phyloP scores from a whole-genome alignment of 2,797 vertebrate species.

The Clangula hyemalis region DNA sequence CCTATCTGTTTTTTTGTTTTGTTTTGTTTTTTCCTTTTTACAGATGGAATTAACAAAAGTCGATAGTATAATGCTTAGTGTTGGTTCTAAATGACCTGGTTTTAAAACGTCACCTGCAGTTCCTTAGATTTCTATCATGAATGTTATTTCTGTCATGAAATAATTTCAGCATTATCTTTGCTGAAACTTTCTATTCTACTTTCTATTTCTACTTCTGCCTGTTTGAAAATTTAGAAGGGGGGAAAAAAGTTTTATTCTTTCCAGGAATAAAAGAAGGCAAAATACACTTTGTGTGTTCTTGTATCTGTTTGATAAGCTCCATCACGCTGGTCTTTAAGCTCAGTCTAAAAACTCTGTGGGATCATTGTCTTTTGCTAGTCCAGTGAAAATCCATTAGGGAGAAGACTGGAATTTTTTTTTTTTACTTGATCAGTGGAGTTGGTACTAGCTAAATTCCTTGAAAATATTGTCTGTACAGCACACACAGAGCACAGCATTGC shows the following conservation, averaged over 20 bases:
- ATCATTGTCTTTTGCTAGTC: not conserved
- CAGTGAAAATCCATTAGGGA: not conserved
- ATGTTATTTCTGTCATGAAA: not conserved
- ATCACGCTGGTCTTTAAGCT: not conserved
- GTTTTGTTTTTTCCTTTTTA: not conserved
- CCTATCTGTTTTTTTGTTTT: not conserved
- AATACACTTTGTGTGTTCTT: not conserved
- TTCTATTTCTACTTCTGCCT: not conserved
- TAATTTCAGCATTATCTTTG: not conserved
- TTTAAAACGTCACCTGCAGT: slow-evolving; percentile 3
- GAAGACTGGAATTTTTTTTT: not conserved
- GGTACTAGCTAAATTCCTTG: not conserved
- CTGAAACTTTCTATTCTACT: not conserved
- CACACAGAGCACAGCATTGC: rapidly evolving
- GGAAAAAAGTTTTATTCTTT: not conserved
- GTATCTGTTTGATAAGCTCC: not conserved
- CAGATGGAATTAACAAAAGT: not conserved
- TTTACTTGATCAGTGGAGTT: not conserved
- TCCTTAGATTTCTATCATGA: not conserved
- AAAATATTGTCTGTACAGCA: not conserved
- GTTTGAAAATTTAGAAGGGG: not conserved
- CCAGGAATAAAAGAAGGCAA: not conserved
- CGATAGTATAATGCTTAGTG: not conserved
- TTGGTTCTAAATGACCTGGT: slow-evolving; percentile 1
- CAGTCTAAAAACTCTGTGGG: not conserved